Evolutionary conservation across 2,888 invertebrate genomes (phyloP).

Genomic region (Euplexia lucipara): DNA sequence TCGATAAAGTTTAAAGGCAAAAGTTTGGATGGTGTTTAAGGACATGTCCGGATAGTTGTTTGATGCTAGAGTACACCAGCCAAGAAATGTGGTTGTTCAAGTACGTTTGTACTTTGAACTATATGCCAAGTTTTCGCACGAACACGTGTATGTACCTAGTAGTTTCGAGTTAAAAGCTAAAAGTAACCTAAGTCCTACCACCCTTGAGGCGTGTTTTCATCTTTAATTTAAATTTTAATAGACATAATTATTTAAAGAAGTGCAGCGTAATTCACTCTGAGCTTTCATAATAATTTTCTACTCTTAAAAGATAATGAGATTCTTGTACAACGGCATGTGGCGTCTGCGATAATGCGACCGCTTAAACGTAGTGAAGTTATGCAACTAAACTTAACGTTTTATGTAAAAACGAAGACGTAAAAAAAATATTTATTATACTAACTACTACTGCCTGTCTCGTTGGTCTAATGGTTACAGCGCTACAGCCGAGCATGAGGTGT

Average conservation of each 20-base stretch:
- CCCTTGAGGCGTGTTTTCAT: constrained; percentile 16
- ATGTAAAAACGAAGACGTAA: constrained; percentile 2
- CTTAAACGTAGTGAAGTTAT: constrained; percentile 37
- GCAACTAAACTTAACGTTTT: constrained; percentile 13
- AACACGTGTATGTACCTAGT: constrained; percentile 4
- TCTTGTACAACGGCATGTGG: constrained; percentile 36
- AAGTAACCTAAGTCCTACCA: too few relatives aligned
- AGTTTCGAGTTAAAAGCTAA: constrained; percentile 11
- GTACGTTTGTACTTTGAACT: constrained; percentile 31
- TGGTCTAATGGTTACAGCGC: too few relatives aligned
- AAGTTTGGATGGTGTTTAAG: constrained; percentile 70
- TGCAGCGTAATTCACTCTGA: constrained; percentile 35
- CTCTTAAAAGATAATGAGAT: constrained; percentile 46
- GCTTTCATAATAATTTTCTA: constrained; percentile 36
- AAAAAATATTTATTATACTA: too few relatives aligned
- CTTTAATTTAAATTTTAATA: constrained; percentile 33
- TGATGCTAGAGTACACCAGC: constrained; percentile 33
- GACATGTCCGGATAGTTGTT: constrained; percentile 51
- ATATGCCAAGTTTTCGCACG: constrained; percentile 10
- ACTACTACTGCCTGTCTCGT: too few relatives aligned
- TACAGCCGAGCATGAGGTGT: too few relatives aligned
- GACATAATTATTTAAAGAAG: constrained; percentile 38
- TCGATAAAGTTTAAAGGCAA: constrained; percentile 83
- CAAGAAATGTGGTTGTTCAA: constrained; percentile 36
- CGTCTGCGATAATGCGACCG: constrained; percentile 29